A percentile compares a stretch with the other conserved stretches of the same genome.
phyloP scores from a whole-genome alignment of 2,888 invertebrate genomes.

The Exephanes ischioxanthus region DNA sequence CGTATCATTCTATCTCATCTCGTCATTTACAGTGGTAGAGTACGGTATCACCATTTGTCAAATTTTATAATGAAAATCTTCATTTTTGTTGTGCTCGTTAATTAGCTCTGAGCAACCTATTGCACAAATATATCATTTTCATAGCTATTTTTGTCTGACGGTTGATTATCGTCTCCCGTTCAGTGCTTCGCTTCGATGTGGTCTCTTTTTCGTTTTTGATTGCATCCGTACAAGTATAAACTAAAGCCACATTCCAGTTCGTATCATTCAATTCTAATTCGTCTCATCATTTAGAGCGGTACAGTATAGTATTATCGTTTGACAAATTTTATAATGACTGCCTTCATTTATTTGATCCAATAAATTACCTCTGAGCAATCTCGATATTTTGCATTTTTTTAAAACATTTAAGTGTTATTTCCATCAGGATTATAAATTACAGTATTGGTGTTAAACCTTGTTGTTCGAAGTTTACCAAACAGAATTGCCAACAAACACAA shows the following conservation, averaged over 20 bases:
- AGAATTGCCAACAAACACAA: not conserved
- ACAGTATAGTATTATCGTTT: not conserved
- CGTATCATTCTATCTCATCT: not conserved
- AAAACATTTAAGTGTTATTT: no score
- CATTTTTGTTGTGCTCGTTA: not conserved
- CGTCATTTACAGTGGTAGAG: not conserved
- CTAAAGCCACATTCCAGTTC: not conserved
- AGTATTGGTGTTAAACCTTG: not conserved
- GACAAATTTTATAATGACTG: not conserved
- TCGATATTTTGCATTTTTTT: no score
- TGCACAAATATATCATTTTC: not conserved
- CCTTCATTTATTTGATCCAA: no score
- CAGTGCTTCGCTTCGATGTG: not conserved
- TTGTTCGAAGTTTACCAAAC: not conserved
- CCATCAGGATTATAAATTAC: no score
- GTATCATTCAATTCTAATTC: not conserved
- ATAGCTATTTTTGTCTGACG: not conserved
- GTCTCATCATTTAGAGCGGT: not conserved
- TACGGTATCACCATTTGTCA: not conserved
- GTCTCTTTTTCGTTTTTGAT: not conserved
- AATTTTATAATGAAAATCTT: not conserved
- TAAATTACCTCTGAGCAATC: no score
- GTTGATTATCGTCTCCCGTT: not conserved
- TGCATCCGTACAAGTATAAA: not conserved
- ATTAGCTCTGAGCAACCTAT: no score